Evolutionary conservation across 2,113 vertebrate genomes (phyloP), one percentile per base, ranked within the genome.

Genomic region (Diphyllodes magnificus): DNA sequence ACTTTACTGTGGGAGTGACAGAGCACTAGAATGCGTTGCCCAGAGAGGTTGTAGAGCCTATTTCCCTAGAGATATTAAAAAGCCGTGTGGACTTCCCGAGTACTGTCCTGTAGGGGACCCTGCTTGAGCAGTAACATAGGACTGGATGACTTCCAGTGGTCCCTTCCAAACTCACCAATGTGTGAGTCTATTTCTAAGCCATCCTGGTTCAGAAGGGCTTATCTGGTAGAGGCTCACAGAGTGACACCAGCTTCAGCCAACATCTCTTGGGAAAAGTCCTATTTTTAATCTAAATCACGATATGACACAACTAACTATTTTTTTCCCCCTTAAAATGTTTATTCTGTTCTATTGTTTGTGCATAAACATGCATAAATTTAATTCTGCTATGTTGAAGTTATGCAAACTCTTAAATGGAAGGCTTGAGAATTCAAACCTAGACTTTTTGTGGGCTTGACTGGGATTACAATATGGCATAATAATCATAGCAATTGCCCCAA

Each of bases 321-420:
- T 17, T 30, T 5, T 1, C 0, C 0, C 3, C 30, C 20, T 54
- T 63, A 28, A 68, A 79, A 14, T 0, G 7, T 91, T 91, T 57
- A 37, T 8, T 90, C 19, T 11, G 1, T 51, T 75, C 6, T 70
- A 11, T 21, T 68, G 1, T 47, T 79, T 69, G 20, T 59, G 23
- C 17, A 40, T 45, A 90, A 82, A 45, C 51, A 7, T 5, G 28
- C 17, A 53, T 53, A 53, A 17, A 19, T 54, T 82, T 51, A 85
- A 35, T 53, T 79, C 57, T 89, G 28, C 37, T 61, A 0, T 16
- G 5, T 8, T 71, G 33, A 86, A 47, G 3, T 50, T 81, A 75
- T 10, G 10, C 6, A 27, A 53, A 64, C 11, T 49, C 27, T 87
- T 66, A 68, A 57, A 39, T 13, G 11, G 8, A 54, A 20, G 14